phyloP scores from a whole-genome alignment of 2,888 invertebrate genomes.

The Entomobrya proxima region DNA sequence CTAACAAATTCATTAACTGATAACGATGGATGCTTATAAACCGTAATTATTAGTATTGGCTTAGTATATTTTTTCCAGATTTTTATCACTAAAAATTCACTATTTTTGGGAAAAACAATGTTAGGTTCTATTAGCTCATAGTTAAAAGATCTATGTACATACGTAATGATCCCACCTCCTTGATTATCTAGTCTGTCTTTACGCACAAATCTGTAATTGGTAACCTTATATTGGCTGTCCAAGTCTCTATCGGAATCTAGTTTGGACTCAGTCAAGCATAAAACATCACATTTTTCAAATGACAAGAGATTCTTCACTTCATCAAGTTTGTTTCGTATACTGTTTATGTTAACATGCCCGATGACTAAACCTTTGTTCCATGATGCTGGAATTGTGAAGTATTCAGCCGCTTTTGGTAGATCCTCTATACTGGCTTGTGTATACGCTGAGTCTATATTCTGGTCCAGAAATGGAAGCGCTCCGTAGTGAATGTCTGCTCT shows the following conservation, averaged over 20 bases:
- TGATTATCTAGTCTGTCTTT: not conserved
- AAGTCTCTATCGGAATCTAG: not conserved
- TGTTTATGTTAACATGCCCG: not conserved
- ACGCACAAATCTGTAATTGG: not conserved
- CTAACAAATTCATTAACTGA: not conserved
- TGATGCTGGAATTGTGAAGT: too few species aligned
- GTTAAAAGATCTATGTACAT: not conserved
- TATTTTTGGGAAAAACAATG: not conserved
- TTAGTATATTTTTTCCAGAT: not conserved
- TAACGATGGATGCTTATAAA: not conserved
- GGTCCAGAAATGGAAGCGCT: too few species aligned
- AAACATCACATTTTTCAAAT: not conserved
- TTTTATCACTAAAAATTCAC: constrained; percentile 5
- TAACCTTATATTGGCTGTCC: not conserved
- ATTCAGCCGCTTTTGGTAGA: too few species aligned
- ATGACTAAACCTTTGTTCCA: not conserved
- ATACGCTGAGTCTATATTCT: too few species aligned
- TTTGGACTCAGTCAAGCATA: not conserved
- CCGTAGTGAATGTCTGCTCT: too few species aligned
- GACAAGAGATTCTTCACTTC: not conserved
- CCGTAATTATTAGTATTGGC: not conserved
- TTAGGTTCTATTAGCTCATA: not conserved
- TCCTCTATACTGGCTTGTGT: too few species aligned
- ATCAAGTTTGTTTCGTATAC: not conserved
- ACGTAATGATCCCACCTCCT: not conserved